phyloP scores from a whole-genome alignment of 2,888 invertebrate species.

The Gari tellinella region DNA sequence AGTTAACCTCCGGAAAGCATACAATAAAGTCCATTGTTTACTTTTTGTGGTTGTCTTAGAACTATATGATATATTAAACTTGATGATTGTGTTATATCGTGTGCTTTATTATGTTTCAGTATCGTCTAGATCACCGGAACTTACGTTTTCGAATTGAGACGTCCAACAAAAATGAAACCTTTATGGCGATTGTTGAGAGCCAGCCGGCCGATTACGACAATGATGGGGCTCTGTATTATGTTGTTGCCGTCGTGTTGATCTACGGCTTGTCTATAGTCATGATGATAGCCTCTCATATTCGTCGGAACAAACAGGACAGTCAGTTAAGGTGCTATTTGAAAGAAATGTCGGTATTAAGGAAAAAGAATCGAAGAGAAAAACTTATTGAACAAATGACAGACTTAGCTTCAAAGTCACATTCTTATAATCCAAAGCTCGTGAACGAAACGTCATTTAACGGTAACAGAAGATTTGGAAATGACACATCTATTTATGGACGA shows the following conservation, averaged over 20 bases:
- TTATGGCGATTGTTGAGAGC: conserved; percentile 72
- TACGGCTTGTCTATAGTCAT: conserved; percentile 83
- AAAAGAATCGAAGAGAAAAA: conserved; percentile 78
- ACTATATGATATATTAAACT: no score
- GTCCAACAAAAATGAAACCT: conserved; percentile 64
- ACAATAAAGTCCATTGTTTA: no score
- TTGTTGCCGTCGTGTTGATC: conserved; percentile 82
- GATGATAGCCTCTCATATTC: conserved; percentile 84
- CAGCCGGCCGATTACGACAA: conserved; percentile 73
- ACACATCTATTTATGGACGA: conserved; percentile 39
- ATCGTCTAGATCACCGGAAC: conserved; percentile 69
- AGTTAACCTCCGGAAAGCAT: no score
- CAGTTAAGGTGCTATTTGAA: conserved; percentile 81
- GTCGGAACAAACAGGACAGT: conserved; percentile 82
- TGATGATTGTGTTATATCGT: no score
- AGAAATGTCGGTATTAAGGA: conserved; percentile 80
- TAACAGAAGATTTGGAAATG: conserved; percentile 17
- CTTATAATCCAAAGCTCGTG: conserved; percentile 23
- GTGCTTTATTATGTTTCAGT: conserved; percentile 42
- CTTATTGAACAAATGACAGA: conserved; percentile 72
- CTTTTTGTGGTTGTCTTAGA: no score
- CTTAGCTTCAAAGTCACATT: conserved; percentile 49
- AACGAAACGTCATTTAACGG: conserved; percentile 38
- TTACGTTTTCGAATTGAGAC: conserved; percentile 71
- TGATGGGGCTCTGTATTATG: conserved; percentile 82